These are phyloP conservation scores for Anthopleura sola DNA, from an alignment of 64 coral and sea anemone genomes.

Conservation along the genomic window DNA sequence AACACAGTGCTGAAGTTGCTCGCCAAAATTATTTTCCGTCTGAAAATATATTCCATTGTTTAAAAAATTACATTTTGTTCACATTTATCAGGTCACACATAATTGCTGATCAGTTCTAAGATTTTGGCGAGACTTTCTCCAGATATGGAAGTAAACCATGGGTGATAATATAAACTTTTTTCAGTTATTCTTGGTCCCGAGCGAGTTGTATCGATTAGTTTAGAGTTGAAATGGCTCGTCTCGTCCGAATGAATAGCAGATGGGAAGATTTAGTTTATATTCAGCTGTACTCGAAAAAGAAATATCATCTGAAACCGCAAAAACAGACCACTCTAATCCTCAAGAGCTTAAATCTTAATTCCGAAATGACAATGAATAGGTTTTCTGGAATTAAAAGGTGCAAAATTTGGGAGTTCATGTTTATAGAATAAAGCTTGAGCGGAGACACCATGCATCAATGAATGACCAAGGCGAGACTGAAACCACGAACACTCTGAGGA, in stretches of 20 bases:
- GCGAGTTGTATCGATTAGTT: background rate
- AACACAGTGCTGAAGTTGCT: background rate
- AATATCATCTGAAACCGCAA: slow-evolving; percentile 2
- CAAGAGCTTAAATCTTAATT: slow-evolving; percentile 4
- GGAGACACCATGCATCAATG: background rate
- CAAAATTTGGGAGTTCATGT: background rate
- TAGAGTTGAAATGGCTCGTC: background rate
- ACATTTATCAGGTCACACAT: background rate
- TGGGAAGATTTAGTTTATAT: background rate
- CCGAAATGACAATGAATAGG: background rate
- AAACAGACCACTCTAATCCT: slow-evolving; percentile 12
- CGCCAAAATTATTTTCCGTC: background rate
- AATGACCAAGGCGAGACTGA: background rate
- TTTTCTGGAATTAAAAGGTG: background rate
- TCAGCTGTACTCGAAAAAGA: background rate
- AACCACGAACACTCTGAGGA: background rate
- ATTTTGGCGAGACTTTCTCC: background rate
- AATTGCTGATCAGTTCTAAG: background rate
- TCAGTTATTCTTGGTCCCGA: background rate
- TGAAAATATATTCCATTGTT: background rate
- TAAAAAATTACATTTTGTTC: background rate
- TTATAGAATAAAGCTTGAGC: background rate
- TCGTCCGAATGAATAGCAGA: background rate
- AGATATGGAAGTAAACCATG: background rate
- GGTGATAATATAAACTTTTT: background rate